Conservation (phyloP, 2,888 invertebrate species). For the Mythimna pallens region DNA sequence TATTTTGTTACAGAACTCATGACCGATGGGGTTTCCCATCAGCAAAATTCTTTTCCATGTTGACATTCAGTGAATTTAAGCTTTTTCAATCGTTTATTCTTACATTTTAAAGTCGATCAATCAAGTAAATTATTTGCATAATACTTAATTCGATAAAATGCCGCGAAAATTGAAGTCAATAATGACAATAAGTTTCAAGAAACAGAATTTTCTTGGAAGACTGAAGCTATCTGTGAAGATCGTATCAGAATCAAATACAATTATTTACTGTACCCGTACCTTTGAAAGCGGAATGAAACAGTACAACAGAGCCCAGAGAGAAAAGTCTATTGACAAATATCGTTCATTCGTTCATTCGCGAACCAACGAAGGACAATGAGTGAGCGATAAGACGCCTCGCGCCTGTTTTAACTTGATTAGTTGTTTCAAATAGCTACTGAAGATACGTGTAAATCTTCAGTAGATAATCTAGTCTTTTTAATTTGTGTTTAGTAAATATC, state of each 20-base stretch:
- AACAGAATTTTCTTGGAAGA: not conserved
- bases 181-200: not conserved
- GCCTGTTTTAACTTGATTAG: constrained; percentile 54
- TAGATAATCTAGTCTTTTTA: not conserved
- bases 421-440: constrained; percentile 41
- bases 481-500: not conserved
- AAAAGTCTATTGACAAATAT: constrained; percentile 49
- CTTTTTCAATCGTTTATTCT: no score
- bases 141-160: no score
- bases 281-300: constrained; percentile 21
- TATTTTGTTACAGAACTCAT: not conserved
- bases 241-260: constrained; percentile 33
- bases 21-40: not conserved
- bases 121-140: no score
- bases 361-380: constrained; percentile 52
- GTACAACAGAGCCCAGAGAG: constrained; percentile 17
- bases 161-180: no score
- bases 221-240: constrained; percentile 21
- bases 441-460: constrained; percentile 6
- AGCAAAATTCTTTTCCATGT: not conserved
- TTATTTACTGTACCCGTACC: constrained; percentile 20
- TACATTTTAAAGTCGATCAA: no score
- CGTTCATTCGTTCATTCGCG: constrained; percentile 63
- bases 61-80: no score
- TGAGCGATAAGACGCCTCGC: constrained; percentile 46